These are phyloP conservation scores for Pseudomyrmex concolor DNA, from an alignment of 1,140 invertebrate genomes.

Conservation along the genomic window DNA sequence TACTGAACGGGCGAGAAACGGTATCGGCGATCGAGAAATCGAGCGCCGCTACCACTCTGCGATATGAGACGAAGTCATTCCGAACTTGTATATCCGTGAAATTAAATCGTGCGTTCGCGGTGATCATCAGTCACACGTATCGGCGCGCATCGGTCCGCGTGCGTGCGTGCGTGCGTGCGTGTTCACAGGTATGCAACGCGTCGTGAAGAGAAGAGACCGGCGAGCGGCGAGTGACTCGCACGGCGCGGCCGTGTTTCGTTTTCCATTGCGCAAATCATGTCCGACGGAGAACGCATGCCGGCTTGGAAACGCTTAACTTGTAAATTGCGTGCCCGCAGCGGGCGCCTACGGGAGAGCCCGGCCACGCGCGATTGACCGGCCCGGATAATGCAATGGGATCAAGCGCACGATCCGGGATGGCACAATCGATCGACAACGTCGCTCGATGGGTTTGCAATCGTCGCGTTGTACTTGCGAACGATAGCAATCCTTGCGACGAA, in stretches of 20 bases:
- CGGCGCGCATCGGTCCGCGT: conserved; percentile 35
- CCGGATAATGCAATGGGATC: conserved; percentile 34
- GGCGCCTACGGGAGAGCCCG: conserved; percentile 65
- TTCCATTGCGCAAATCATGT: conserved; percentile 75
- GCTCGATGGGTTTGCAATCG: conserved; percentile 32
- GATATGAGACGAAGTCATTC: conserved; percentile 60
- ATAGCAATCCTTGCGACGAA: conserved; percentile 51
- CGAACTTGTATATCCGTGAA: conserved; percentile 70
- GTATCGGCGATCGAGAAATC: conserved; percentile 66
- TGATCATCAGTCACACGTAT: conserved; percentile 72
- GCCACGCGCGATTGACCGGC: conserved; percentile 65
- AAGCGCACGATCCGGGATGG: conserved; percentile 11
- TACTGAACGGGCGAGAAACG: conserved; percentile 19
- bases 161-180: not conserved
- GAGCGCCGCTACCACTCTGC: conserved; percentile 43
- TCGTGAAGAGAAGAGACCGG: conserved; percentile 9
- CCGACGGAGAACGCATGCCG: conserved; percentile 33
- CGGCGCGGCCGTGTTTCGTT: conserved; percentile 69
- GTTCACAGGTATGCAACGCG: conserved; percentile 3
- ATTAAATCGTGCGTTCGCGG: conserved; percentile 70
- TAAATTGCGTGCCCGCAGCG: conserved; percentile 70
- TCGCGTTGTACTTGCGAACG: conserved; percentile 17
- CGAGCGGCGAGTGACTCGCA: conserved; percentile 50
- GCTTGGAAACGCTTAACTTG: conserved; percentile 68
- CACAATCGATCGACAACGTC: conserved; percentile 34